These are phyloP conservation scores for Ondatra zibethicus DNA, from an alignment of 2,113 vertebrate species.

Conservation along the genomic window DNA sequence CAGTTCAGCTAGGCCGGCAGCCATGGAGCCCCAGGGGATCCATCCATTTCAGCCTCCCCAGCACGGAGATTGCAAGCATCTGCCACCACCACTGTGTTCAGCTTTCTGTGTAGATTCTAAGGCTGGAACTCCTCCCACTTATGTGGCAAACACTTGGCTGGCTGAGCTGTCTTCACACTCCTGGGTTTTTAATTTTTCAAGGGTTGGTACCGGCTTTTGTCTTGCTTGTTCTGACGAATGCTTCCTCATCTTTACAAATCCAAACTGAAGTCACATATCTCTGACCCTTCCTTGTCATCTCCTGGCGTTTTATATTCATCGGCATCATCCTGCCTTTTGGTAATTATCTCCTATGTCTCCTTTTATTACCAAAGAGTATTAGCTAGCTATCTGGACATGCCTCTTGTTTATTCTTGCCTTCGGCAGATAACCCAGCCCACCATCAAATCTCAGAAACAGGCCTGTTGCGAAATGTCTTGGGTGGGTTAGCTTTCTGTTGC, in stretches of 20 bases:
- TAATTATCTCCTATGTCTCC: too few relatives aligned
- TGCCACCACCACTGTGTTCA: not conserved
- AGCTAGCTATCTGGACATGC: not conserved
- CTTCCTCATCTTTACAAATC: not conserved
- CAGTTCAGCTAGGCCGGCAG: not conserved
- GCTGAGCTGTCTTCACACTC: not conserved
- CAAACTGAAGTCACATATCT: not conserved
- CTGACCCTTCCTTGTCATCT: not conserved
- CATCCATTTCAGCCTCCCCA: fast-evolving
- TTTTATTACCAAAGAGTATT: not conserved
- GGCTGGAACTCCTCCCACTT: not conserved
- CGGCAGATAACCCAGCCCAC: not conserved
- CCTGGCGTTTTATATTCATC: not conserved
- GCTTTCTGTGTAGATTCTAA: not conserved
- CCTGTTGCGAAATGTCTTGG: not conserved
- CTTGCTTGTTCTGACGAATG: not conserved
- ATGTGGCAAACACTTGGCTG: not conserved
- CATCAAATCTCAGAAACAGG: not conserved
- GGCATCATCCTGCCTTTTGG: not conserved
- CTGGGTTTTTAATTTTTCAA: not conserved
- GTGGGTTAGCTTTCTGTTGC: not conserved
- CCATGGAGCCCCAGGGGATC: not conserved
- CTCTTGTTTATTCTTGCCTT: not conserved
- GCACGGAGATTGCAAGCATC: not conserved
- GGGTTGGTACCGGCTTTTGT: not conserved